Percentiles rank a stretch among this genome's conserved stretches.
Evolutionary conservation across 2,113 vertebrate species (phyloP).

Genomic region (Stercorarius parasiticus): DNA sequence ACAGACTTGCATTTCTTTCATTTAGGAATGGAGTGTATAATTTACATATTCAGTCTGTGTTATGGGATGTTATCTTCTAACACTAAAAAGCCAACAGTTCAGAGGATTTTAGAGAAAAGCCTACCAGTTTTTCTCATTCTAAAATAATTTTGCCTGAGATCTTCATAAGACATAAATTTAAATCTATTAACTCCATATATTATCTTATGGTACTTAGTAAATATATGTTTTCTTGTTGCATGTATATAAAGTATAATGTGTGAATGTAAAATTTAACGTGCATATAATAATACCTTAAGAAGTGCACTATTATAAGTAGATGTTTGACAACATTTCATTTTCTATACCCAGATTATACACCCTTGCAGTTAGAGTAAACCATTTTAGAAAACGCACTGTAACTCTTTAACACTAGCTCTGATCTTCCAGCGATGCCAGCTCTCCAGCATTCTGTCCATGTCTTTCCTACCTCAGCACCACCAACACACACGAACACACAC

Average conservation of each 20-base stretch:
- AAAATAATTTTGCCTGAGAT: neutral
- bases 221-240: neutral
- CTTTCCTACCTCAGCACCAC: neutral
- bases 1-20: neutral
- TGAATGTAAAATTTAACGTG: neutral
- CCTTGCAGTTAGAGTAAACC: neutral
- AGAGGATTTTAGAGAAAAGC: neutral
- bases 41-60: neutral
- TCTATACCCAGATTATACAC: neutral
- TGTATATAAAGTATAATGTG: neutral
- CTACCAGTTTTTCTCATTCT: neutral
- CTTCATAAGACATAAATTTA: neutral
- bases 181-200: neutral
- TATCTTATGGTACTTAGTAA: neutral
- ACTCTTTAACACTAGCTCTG: neutral
- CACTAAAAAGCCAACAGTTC: neutral
- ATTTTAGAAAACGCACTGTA: neutral
- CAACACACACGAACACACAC: rapidly evolving
- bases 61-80: neutral
- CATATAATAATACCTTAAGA: neutral
- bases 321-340: neutral
- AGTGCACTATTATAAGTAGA: neutral
- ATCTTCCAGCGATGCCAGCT: neutral
- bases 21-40: neutral
- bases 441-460: neutral